A percentile compares a stretch with the other conserved stretches of the same genome.
These are phyloP conservation scores for human DNA, from an alignment of 2,113 vertebrate genomes.

Conservation along the genomic window GRCh38 chr14:29070501-29071000, in stretches of 20 bases:
- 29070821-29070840: background rate
- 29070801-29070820: background rate
- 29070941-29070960: background rate
- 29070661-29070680: background rate
- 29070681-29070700: background rate
- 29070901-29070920: background rate
- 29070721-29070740: background rate
- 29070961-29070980: background rate
- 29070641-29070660: background rate
- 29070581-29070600: background rate
- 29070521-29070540: background rate
- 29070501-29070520: background rate
- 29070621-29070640: background rate
- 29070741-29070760: background rate
- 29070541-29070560: background rate
- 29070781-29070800: background rate
- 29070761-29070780: background rate
- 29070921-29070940: background rate
- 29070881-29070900: background rate
- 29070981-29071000: background rate
- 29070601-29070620: background rate
- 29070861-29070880: background rate
- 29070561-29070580: background rate
- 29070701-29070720: background rate
- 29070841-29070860: background rate